A percentile compares a stretch with the other conserved stretches of the same genome.
Conservation (phyloP, 37 sponge, comb jelly and placozoan species). For the Theonella swinhoei region DNA sequence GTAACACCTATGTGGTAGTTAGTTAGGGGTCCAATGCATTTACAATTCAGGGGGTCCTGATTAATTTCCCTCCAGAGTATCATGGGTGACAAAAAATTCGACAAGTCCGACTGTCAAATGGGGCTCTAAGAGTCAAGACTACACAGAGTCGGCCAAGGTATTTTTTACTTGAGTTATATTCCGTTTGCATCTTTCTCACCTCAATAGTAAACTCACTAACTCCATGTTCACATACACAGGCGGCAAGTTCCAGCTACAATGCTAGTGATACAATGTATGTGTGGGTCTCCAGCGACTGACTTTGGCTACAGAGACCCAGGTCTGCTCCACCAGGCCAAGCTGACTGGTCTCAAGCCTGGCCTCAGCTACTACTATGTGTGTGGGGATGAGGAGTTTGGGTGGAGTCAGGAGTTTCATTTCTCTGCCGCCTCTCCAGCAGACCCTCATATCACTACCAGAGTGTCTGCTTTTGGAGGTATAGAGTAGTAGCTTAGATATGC, state of each 20-base stretch:
- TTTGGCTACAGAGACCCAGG: conserved; percentile 61
- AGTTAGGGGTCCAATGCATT: not conserved
- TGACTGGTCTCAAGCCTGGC: conserved; percentile 24
- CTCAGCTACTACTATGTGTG: conserved; percentile 14
- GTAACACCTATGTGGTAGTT: conserved; percentile 6
- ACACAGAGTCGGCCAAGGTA: not conserved
- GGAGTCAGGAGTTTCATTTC: conserved; percentile 16
- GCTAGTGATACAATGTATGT: conserved; percentile 48
- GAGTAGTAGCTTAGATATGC: no score
- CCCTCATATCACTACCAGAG: not conserved
- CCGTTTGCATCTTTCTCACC: no score
- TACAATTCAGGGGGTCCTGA: no score
- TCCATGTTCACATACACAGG: no score
- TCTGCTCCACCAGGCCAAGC: conserved; percentile 21
- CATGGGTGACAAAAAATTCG: conserved; percentile 40
- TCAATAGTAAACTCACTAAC: no score
- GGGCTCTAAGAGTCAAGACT: conserved; percentile 11
- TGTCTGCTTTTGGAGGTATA: conserved; percentile 38
- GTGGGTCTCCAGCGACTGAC: conserved; percentile 60
- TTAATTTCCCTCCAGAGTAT: no score
- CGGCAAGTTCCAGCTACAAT: conserved; percentile 50
- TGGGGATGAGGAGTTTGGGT: conserved; percentile 28
- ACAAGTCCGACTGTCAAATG: conserved; percentile 22
- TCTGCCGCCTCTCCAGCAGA: conserved; percentile 9
- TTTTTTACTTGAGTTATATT: no score